A percentile compares a stretch with the other conserved stretches of the same genome.
These are phyloP conservation scores for Diachasma alloeum DNA, from an alignment of 1,140 invertebrate genomes.

Conservation along the genomic window DNA sequence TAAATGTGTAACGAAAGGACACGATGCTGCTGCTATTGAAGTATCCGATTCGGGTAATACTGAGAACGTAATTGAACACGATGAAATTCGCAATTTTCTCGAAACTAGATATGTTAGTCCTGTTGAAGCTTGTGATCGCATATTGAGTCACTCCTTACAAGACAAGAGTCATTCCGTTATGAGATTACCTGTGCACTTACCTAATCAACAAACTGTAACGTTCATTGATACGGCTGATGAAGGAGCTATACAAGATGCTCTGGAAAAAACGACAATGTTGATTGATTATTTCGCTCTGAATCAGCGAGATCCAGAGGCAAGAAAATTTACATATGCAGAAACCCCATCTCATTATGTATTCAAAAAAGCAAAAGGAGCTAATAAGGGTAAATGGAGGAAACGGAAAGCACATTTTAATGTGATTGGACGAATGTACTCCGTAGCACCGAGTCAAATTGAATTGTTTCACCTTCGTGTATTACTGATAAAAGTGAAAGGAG, in stretches of 20 bases:
- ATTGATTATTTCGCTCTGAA: neutral
- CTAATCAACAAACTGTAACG: neutral
- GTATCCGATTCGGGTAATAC: neutral
- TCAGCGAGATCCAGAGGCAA: neutral
- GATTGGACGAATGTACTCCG: too few relatives aligned
- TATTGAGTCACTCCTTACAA: neutral
- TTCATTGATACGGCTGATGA: neutral
- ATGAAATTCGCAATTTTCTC: conserved; percentile 13
- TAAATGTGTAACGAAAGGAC: conserved; percentile 6
- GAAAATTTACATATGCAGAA: neutral
- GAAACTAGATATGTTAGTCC: conserved; percentile 8
- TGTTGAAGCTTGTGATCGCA: too few relatives aligned
- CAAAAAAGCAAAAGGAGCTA: neutral
- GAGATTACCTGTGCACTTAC: neutral
- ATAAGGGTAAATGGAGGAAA: neutral
- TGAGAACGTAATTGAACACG: neutral
- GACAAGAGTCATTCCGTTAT: neutral
- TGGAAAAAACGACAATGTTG: neutral
- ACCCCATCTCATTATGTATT: neutral
- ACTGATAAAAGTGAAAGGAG: neutral
- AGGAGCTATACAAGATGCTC: neutral
- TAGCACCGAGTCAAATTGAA: neutral
- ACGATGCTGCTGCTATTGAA: conserved; percentile 11
- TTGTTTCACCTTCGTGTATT: neutral
- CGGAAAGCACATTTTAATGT: neutral